phyloP scores from a whole-genome alignment of 2,888 invertebrate species.

The Cantharis rustica region DNA sequence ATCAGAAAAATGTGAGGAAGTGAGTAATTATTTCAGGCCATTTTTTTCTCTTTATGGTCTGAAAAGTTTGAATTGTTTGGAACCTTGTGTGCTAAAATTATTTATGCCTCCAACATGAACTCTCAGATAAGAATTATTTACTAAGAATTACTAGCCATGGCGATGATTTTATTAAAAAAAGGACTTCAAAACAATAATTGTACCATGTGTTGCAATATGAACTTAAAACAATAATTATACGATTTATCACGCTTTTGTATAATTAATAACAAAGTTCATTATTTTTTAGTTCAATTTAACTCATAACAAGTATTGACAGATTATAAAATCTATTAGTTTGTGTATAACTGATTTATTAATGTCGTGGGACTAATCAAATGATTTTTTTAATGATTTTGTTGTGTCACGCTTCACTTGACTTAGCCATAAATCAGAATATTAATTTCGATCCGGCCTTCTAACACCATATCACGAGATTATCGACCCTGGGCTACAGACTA shows the following conservation, averaged over 20 bases:
- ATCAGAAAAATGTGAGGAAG: background rate
- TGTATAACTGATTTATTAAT: background rate
- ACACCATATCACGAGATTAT: background rate
- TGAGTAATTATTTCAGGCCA: background rate
- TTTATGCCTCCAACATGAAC: slow-evolving; percentile 9
- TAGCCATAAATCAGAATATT: background rate
- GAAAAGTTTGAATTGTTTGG: background rate
- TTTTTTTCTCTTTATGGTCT: background rate
- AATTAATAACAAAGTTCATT: background rate
- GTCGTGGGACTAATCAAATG: background rate
- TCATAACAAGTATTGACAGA: background rate
- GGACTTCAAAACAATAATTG: background rate
- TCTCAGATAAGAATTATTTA: slow-evolving; percentile 8
- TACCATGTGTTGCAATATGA: slow-evolving; percentile 3
- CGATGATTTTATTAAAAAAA: background rate
- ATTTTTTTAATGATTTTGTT: background rate
- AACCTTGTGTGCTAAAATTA: background rate
- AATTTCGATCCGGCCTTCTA: background rate
- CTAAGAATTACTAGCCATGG: background rate
- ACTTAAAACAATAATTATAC: background rate
- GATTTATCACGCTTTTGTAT: background rate
- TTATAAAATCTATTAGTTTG: background rate
- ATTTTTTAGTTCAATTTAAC: background rate
- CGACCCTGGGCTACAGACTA: background rate
- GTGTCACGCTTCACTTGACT: background rate